Evolutionary conservation across 2,113 vertebrate species (phyloP).

Genomic region (Apteryx owenii): DNA sequence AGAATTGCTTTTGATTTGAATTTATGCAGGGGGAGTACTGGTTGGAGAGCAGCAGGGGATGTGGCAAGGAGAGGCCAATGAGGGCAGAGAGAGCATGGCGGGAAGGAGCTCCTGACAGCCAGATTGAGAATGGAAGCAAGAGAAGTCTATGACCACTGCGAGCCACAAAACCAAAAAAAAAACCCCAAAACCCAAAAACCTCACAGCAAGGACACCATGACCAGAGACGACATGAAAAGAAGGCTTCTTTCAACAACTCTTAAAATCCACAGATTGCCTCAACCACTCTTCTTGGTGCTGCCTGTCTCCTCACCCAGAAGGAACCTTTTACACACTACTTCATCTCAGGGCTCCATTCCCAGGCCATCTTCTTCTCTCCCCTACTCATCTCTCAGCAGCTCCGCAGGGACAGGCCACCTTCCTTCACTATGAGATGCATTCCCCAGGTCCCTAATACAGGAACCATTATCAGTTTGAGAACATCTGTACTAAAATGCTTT

Average conservation of each 20-base stretch:
- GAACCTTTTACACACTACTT: not conserved
- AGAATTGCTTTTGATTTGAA: not conserved
- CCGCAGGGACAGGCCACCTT: not conserved
- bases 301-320: not conserved
- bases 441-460: not conserved
- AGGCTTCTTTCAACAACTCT: not conserved
- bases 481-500: not conserved
- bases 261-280: not conserved
- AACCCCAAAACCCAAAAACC: too few species aligned
- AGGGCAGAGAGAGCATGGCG: not conserved
- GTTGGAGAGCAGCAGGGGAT: not conserved
- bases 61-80: not conserved
- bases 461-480: not conserved
- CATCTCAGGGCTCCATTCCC: not conserved
- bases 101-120: not conserved
- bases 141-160: not conserved
- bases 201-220: not conserved
- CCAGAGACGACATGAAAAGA: not conserved
- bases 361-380: not conserved
- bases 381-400: not conserved
- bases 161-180: not conserved
- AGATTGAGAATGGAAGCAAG: not conserved
- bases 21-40: not conserved
- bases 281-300: not conserved
- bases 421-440: not conserved